These are phyloP conservation scores for Mobula birostris DNA, from an alignment of 2,113 vertebrate genomes.

Conservation along the genomic window DNA sequence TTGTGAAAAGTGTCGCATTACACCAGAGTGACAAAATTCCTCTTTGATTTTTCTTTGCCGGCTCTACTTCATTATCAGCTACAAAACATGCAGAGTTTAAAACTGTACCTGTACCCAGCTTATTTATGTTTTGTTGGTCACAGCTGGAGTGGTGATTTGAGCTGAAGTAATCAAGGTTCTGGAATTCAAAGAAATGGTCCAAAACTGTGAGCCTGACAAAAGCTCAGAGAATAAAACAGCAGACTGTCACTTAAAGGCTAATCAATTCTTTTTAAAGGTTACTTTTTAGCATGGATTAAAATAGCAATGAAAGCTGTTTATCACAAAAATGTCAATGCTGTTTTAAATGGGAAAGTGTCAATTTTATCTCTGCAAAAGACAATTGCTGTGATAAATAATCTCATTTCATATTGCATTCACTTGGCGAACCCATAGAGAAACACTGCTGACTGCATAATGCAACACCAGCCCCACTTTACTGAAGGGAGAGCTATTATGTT, in stretches of 20 bases:
- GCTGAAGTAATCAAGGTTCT: background rate
- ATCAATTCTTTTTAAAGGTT: slow-evolving; percentile 23
- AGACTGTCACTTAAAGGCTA: background rate
- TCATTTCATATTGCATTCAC: background rate
- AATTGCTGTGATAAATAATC: background rate
- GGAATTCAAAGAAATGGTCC: background rate
- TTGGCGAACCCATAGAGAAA: background rate
- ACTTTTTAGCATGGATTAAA: slow-evolving; percentile 15
- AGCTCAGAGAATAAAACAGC: background rate
- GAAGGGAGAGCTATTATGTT: background rate
- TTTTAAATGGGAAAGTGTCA: background rate
- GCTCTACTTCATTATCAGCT: background rate
- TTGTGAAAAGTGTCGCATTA: background rate
- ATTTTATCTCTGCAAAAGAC: background rate
- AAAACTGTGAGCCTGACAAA: background rate
- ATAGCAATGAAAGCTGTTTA: background rate
- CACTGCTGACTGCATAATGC: background rate
- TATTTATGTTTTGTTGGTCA: background rate
- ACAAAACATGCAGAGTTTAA: background rate
- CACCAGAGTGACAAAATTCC: background rate
- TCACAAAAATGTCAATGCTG: background rate
- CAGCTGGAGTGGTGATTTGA: background rate
- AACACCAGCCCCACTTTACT: background rate
- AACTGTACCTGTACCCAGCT: too few species aligned
- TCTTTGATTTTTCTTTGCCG: background rate